Percentiles rank a stretch among this genome's conserved stretches.
phyloP scores from a whole-genome alignment of 1,140 invertebrate genomes.

The Kradibia gibbosae region DNA sequence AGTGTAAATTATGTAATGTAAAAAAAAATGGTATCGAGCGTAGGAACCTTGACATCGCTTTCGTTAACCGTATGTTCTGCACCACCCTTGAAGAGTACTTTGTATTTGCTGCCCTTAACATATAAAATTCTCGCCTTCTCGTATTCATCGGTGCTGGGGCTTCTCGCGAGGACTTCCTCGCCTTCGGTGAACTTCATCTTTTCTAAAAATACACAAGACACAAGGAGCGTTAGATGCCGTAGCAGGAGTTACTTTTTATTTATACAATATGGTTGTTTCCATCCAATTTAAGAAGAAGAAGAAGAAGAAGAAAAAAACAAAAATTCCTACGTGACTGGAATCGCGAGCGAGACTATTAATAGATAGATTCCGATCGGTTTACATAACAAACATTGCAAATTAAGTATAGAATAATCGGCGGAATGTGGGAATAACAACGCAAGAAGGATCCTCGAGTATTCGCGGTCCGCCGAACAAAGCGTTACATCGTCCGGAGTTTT shows the following conservation, averaged over 20 bases:
- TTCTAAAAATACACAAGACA: not conserved
- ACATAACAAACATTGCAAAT: conserved; percentile 39
- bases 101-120: conserved; percentile 58
- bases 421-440: not conserved
- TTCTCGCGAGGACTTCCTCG: conserved; percentile 62
- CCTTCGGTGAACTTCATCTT: conserved; percentile 62
- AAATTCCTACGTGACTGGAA: conserved; percentile 61
- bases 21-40: not conserved
- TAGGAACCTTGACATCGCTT: conserved; percentile 60
- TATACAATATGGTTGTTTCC: conserved; percentile 11
- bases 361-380: conserved; percentile 35
- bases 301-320: conserved; percentile 59
- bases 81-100: conserved; percentile 60
- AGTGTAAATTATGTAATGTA: not conserved
- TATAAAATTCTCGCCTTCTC: conserved; percentile 57
- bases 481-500: not conserved
- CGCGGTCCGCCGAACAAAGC: not conserved
- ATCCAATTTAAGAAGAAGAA: not conserved
- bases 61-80: conserved; percentile 55
- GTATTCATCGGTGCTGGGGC: conserved; percentile 58
- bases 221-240: not conserved
- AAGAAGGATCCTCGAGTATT: no score
- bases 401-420: not conserved
- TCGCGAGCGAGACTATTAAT: conserved; percentile 32
- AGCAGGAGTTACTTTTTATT: not conserved